These are phyloP conservation scores for Eumeta japonica DNA, from an alignment of 1,140 invertebrate species.

Conservation along the genomic window DNA sequence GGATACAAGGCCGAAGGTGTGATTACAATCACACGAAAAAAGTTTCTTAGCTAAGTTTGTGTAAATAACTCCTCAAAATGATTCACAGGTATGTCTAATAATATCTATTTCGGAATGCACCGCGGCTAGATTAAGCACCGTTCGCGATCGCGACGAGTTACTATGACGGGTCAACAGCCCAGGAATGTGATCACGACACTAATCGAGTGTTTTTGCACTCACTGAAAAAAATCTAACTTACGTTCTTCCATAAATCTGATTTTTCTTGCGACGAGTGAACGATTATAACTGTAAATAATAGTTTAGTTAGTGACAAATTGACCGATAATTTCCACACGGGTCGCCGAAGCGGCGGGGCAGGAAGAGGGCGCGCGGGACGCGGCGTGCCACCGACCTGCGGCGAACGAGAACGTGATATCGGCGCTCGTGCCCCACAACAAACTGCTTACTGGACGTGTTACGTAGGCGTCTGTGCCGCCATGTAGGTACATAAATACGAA, in stretches of 20 bases:
- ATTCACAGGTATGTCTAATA: too few species aligned
- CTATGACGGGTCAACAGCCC: constrained; percentile 47
- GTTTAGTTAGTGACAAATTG: too few species aligned
- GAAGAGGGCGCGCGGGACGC: constrained; percentile 42
- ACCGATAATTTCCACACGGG: constrained; percentile 51
- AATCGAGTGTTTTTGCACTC: too few species aligned
- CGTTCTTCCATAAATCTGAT: too few species aligned
- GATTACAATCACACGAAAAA: too few species aligned
- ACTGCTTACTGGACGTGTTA: constrained; percentile 57
- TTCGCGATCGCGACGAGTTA: constrained; percentile 16
- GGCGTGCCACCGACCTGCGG: constrained; percentile 49
- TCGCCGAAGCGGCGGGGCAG: constrained; percentile 51
- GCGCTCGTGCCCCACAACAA: constrained; percentile 55
- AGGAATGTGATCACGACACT: constrained; percentile 32
- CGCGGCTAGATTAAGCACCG: too few species aligned
- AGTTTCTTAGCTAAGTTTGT: neutral
- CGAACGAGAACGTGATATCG: constrained; percentile 53
- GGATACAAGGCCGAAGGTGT: constrained; percentile 52
- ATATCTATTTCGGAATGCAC: too few species aligned
- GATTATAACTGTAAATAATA: too few species aligned
- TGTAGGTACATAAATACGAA: constrained; percentile 46
- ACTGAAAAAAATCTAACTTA: too few species aligned
- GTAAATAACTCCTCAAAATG: neutral
- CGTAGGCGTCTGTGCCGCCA: constrained; percentile 48
- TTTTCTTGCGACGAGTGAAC: too few species aligned